Percentiles rank a stretch among this genome's conserved stretches.
These are phyloP conservation scores for Acanthosoma haemorrhoidale DNA, from an alignment of 2,888 invertebrate genomes.

Conservation along the genomic window DNA sequence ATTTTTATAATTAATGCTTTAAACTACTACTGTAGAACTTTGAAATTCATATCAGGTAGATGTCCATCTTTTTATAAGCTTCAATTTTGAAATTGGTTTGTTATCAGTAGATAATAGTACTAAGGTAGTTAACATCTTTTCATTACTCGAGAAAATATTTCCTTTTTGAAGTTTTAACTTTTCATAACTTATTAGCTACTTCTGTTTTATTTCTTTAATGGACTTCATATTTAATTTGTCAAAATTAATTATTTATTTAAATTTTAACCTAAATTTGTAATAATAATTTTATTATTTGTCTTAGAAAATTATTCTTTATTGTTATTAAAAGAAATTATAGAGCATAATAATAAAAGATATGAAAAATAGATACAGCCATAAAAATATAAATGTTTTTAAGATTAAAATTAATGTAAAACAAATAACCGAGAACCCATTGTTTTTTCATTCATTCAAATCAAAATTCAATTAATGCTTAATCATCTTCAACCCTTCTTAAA, in stretches of 20 bases:
- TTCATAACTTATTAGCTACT: not conserved
- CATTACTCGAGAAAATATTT: not conserved
- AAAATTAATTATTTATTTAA: not conserved
- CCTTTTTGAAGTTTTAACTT: not conserved
- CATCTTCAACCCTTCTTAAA: too few relatives aligned
- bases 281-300: too few relatives aligned
- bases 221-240: not conserved
- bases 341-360: too few relatives aligned
- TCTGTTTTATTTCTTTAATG: not conserved
- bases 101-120: not conserved
- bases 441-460: too few relatives aligned
- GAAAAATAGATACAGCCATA: too few relatives aligned
- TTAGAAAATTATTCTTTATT: too few relatives aligned
- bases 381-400: too few relatives aligned
- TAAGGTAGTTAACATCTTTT: not conserved
- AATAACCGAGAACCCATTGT: too few relatives aligned
- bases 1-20: not conserved
- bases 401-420: too few relatives aligned
- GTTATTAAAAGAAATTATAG: too few relatives aligned
- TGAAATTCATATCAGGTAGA: not conserved
- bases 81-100: not conserved
- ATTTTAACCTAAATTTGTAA: too few relatives aligned
- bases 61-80: not conserved
- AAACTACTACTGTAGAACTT: not conserved
- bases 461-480: too few relatives aligned